Evolutionary conservation across 1,140 invertebrate genomes (phyloP), one percentile per base, ranked within the genome.

Genomic region (Helicoverpa zea): DNA sequence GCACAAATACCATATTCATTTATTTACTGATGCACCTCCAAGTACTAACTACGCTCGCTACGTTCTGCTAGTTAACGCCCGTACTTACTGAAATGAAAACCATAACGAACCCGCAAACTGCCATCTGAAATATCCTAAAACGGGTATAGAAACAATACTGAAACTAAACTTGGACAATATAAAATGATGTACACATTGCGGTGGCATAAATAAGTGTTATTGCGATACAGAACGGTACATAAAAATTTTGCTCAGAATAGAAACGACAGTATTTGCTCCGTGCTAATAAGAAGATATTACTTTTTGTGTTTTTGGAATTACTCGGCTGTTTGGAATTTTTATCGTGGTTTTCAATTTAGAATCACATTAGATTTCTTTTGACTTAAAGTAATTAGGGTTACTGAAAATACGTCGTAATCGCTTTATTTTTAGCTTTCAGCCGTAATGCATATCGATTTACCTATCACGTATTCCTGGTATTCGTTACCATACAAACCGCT

Each of bases 31-130:
- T 68, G 63, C 80, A 81, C 52, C 73, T 54, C 68, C 58, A 70
- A 77, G 76, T 23, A 76, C 63, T 80, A 80, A 72, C 77, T 79
- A 74, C 75, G 23, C 35, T 73, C 72, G 68, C 52, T 70, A 14
- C 47, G 23, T 23, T 63, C 43, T 47, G 79, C 72, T 59, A 80
- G 83, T 77, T 82, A 76, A 66, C 74, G 80, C 47, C 43, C 5
- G 68, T 81, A 84, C 84, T 84, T 80, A 81, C 82, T 61, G 59
- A 81, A 86, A 86, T 86, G 81, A 86, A 84, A 86, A 86, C 84
- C 74, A 84, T 82, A 82, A 86, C 82, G 80, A 81, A 61, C 64
- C 81, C 84, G 80, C 75, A 72, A 80, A 79, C 74, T 75, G 72
- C 66, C 61, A 64, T 73, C 81, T 56, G 74, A 80, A 85, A 85